Percentiles rank a stretch among this genome's conserved stretches.
phyloP scores from a whole-genome alignment of 2,888 invertebrate species.

The Drosophila barbarae region DNA sequence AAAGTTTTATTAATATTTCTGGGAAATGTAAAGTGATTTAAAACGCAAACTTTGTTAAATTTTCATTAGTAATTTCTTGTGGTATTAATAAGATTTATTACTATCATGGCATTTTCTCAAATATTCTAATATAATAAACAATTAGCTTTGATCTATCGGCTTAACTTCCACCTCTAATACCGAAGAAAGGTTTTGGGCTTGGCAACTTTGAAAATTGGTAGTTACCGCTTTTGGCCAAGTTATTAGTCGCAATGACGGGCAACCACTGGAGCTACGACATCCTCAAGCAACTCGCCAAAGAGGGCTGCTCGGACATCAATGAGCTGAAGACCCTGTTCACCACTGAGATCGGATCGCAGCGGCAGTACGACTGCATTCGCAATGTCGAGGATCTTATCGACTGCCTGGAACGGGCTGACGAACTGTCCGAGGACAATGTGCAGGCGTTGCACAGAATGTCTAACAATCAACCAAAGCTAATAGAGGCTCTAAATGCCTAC shows the following conservation, averaged over 20 bases:
- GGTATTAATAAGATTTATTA: too few species aligned
- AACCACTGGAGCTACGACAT: conserved; percentile 64
- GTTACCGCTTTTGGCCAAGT: neutral
- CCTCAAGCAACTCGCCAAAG: conserved; percentile 55
- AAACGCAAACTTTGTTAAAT: neutral
- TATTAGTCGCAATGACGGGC: conserved; percentile 15
- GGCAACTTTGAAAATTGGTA: conserved; percentile 1
- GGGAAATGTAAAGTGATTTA: neutral
- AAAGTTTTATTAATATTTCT: too few species aligned
- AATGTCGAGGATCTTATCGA: conserved; percentile 67
- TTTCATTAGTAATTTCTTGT: too few species aligned
- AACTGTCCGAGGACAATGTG: conserved; percentile 67
- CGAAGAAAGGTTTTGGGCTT: neutral
- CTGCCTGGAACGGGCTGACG: conserved; percentile 70
- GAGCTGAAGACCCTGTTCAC: conserved; percentile 61
- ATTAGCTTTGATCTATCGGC: neutral
- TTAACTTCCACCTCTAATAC: neutral
- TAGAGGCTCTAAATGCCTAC: conserved; percentile 55
- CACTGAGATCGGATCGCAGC: conserved; percentile 63
- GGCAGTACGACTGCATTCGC: conserved; percentile 64
- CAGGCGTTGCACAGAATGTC: conserved; percentile 56
- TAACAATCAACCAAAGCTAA: conserved; percentile 41
- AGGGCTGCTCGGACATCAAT: conserved; percentile 49
- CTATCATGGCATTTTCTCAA: neutral
- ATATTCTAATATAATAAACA: too few species aligned